These are phyloP conservation scores for Drosophila meridiana DNA, from an alignment of 2,888 invertebrate species.

Conservation along the genomic window DNA sequence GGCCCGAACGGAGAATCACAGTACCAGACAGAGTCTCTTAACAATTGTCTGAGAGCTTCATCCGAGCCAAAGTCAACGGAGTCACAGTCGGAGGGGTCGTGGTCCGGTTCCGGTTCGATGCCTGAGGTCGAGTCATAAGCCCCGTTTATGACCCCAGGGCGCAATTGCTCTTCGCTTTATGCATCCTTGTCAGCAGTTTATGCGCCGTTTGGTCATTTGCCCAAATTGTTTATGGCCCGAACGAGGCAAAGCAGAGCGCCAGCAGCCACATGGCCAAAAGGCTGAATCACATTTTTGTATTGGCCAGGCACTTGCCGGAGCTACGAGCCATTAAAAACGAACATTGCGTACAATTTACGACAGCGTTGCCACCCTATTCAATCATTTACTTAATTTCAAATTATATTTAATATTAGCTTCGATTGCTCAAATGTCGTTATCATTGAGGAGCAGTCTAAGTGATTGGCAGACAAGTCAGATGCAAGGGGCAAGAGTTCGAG, in stretches of 20 bases:
- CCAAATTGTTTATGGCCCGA: conserved; percentile 66
- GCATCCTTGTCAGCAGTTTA: conserved; percentile 65
- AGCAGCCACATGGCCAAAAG: conserved; percentile 14
- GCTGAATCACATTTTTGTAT: conserved; percentile 19
- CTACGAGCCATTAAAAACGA: conserved; percentile 24
- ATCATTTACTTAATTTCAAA: conserved; percentile 11
- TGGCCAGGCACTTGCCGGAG: conserved; percentile 25
- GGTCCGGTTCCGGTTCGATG: background rate
- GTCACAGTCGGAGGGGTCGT: background rate
- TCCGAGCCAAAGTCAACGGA: no score
- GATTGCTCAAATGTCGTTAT: background rate
- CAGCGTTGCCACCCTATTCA: conserved; percentile 4
- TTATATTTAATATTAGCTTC: conserved; percentile 5
- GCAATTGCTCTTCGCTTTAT: conserved; percentile 29
- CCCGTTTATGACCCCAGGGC: conserved; percentile 39
- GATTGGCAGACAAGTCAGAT: background rate
- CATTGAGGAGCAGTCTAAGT: background rate
- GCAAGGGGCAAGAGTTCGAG: no score
- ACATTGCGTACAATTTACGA: conserved; percentile 17
- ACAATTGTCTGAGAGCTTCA: no score
- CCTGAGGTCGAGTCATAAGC: conserved; percentile 11
- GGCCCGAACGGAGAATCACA: background rate
- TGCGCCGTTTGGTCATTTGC: conserved; percentile 51
- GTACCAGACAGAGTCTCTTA: no score
- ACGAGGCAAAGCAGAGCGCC: conserved; percentile 3